phyloP scores from a whole-genome alignment of 2,113 vertebrate genomes.

The Trochalopteron elliotii region DNA sequence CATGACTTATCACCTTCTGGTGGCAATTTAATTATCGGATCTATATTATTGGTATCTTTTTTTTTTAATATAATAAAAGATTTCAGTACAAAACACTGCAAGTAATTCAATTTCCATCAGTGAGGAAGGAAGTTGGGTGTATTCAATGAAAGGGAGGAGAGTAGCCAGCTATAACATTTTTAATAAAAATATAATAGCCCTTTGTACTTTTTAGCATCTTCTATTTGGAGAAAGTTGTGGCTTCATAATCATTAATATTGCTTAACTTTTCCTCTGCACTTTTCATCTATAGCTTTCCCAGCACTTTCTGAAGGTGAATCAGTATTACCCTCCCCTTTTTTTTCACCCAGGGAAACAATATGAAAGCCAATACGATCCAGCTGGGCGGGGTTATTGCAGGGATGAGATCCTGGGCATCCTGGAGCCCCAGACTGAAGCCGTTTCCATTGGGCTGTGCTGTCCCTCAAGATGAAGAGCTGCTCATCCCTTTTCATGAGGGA shows the following conservation, averaged over 20 bases:
- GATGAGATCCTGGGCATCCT: background rate
- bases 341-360: background rate
- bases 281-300: constrained; percentile 16
- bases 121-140: constrained; percentile 48
- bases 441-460: background rate
- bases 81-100: constrained; percentile 55
- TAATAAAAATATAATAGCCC: constrained; percentile 65
- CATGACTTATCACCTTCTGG: constrained; percentile 69
- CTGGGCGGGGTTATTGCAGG: background rate
- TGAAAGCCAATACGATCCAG: background rate
- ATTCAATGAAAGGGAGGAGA: constrained; percentile 62
- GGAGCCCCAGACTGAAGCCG: background rate
- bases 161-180: constrained; percentile 44
- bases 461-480: background rate
- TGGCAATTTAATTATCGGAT: constrained; percentile 70
- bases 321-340: background rate
- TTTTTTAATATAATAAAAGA: constrained; percentile 45
- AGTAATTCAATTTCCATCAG: constrained; percentile 67
- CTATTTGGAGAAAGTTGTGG: background rate
- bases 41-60: constrained; percentile 60
- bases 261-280: background rate
- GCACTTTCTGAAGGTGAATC: background rate
- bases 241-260: constrained; percentile 52
- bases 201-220: constrained; percentile 48
- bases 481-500: background rate